Conservation (phyloP, 2,797 vertebrate genomes). For the Amblyopsis hoosieri region DNA sequence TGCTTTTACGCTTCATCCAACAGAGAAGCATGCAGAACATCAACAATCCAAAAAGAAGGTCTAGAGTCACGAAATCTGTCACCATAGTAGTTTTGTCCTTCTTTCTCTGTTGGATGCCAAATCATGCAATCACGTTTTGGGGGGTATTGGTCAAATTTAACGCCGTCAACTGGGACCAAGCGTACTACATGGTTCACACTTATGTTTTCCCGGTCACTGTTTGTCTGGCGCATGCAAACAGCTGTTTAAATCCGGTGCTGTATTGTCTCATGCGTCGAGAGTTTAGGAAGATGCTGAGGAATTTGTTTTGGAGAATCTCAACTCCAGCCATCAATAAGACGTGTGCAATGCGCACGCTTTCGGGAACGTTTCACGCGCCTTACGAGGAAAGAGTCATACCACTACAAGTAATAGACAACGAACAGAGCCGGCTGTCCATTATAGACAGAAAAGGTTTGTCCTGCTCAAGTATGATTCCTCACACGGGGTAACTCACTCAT, state of each 20-base stretch:
- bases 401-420: constrained; percentile 60
- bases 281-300: constrained; percentile 78
- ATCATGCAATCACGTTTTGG: constrained; percentile 82
- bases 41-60: constrained; percentile 66
- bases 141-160: constrained; percentile 84
- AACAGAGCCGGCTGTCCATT: constrained; percentile 57
- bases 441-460: constrained; percentile 53
- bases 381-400: constrained; percentile 54
- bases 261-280: constrained; percentile 82
- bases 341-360: constrained; percentile 61
- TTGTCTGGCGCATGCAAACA: constrained; percentile 82
- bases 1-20: constrained; percentile 74
- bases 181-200: constrained; percentile 79
- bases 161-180: constrained; percentile 75
- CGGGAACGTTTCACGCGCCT: constrained; percentile 33
- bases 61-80: constrained; percentile 78
- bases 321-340: constrained; percentile 47
- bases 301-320: constrained; percentile 71
- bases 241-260: constrained; percentile 81
- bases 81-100: constrained; percentile 77
- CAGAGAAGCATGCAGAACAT: constrained; percentile 61
- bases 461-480: constrained; percentile 21
- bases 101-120: constrained; percentile 81
- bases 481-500: background rate
- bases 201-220: constrained; percentile 82